phyloP scores from a whole-genome alignment of 2,888 invertebrate genomes.

The Conops quadrifasciatus region DNA sequence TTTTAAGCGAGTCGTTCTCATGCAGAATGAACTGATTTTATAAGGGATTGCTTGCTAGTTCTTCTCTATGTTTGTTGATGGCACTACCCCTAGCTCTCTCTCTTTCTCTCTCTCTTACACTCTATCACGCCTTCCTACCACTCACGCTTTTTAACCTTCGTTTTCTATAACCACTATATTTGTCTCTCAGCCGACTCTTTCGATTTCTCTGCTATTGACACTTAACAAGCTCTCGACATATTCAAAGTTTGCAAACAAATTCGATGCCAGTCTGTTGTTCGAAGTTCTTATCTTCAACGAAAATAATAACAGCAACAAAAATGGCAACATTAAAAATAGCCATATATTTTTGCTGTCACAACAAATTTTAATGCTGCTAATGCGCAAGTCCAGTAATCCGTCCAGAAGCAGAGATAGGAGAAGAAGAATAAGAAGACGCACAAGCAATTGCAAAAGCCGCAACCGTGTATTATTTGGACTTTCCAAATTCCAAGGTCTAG shows the following conservation, averaged over 20 bases:
- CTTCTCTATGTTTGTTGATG: neutral
- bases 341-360: slow-evolving; percentile 11
- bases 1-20: too few relatives aligned
- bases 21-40: too few relatives aligned
- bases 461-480: too few relatives aligned
- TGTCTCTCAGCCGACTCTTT: neutral
- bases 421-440: neutral
- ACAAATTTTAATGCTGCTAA: neutral
- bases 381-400: neutral
- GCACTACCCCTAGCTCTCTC: neutral
- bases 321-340: slow-evolving; percentile 3
- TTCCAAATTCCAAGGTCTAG: too few relatives aligned
- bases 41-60: too few relatives aligned
- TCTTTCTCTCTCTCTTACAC: neutral
- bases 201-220: neutral
- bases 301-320: slow-evolving; percentile 13
- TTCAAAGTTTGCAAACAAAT: slow-evolving; percentile 35
- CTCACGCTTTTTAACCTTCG: neutral
- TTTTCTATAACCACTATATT: neutral
- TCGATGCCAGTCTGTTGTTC: slow-evolving; percentile 4
- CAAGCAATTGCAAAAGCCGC: neutral
- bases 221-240: slow-evolving; percentile 13
- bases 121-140: too few relatives aligned
- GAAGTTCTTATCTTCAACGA: neutral
- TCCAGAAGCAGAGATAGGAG: too few relatives aligned